Evolutionary conservation across 1,140 invertebrate species (phyloP).

Genomic region (Meteorus sp.): DNA sequence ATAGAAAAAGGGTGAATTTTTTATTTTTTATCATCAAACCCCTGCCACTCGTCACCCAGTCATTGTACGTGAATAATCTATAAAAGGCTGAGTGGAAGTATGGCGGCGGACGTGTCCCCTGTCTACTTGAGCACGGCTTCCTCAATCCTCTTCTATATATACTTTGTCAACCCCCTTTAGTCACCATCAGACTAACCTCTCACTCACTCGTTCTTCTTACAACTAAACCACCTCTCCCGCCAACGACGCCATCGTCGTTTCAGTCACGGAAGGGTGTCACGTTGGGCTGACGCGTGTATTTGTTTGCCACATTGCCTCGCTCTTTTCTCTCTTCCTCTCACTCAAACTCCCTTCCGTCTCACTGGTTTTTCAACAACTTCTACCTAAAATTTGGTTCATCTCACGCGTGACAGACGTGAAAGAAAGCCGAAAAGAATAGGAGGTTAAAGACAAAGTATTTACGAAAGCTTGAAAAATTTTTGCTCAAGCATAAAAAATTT

Average conservation of each 20-base stretch:
- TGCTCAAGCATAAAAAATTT: too few species aligned
- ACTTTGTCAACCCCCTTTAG: constrained; percentile 44
- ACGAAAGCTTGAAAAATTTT: too few species aligned
- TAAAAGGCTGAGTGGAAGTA: constrained; percentile 54
- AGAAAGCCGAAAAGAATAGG: not conserved
- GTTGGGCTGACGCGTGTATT: constrained; percentile 50
- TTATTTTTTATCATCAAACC: constrained; percentile 15
- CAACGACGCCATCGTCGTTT: constrained; percentile 29
- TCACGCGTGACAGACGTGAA: too few species aligned
- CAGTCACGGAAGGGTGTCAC: constrained; percentile 47
- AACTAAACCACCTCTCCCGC: constrained; percentile 25
- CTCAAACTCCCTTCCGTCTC: not conserved
- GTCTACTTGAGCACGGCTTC: constrained; percentile 59
- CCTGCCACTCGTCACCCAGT: constrained; percentile 45
- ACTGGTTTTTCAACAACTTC: not conserved
- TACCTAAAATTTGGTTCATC: not conserved
- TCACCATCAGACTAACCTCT: constrained; percentile 18
- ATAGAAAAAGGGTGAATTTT: not conserved
- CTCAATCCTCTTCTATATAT: constrained; percentile 50
- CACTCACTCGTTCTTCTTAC: constrained; percentile 23
- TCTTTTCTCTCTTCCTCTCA: not conserved
- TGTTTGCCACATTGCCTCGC: constrained; percentile 45
- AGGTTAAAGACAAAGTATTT: too few species aligned
- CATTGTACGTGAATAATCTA: constrained; percentile 58
- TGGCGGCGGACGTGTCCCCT: constrained; percentile 53